phyloP scores from a whole-genome alignment of 2,797 vertebrate species.

The Neostethus bicornis region DNA sequence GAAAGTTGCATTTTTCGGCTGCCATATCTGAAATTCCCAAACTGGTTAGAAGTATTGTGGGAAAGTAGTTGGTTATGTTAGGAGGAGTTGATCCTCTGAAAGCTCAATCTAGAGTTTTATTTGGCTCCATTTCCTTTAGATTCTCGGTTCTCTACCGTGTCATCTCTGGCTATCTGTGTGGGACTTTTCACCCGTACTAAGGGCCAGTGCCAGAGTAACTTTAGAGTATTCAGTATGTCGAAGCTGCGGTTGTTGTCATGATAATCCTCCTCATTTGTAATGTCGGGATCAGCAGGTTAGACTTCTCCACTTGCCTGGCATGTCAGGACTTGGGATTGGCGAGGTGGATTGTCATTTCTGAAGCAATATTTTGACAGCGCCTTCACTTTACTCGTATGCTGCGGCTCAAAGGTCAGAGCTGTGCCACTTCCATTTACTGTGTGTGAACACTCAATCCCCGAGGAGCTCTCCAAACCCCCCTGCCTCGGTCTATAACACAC shows the following conservation, averaged over 20 bases:
- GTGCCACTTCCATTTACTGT: slow-evolving; percentile 82
- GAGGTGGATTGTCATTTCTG: slow-evolving; percentile 85
- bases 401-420: slow-evolving; percentile 80
- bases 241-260: slow-evolving; percentile 76
- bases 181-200: slow-evolving; percentile 66
- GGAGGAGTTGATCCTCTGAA: slow-evolving; percentile 26
- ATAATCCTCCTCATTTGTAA: slow-evolving; percentile 80
- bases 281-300: slow-evolving; percentile 77
- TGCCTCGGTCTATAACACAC: slow-evolving; percentile 14
- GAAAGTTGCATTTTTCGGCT: no score
- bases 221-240: slow-evolving; percentile 69
- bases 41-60: slow-evolving; percentile 34
- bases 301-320: slow-evolving; percentile 71
- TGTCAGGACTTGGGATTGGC: slow-evolving; percentile 77
- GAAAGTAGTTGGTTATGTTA: slow-evolving; percentile 21
- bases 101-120: slow-evolving; percentile 37
- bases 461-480: slow-evolving; percentile 65
- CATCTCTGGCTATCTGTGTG: slow-evolving; percentile 64
- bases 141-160: slow-evolving; percentile 38
- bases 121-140: slow-evolving; percentile 22
- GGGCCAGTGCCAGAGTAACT: slow-evolving; percentile 69
- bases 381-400: slow-evolving; percentile 73
- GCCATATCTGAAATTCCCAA: no score
- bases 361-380: slow-evolving; percentile 84
- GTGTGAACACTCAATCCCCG: slow-evolving; percentile 78